phyloP scores from a whole-genome alignment of 2,797 vertebrate species.

The Mycteria americana region DNA sequence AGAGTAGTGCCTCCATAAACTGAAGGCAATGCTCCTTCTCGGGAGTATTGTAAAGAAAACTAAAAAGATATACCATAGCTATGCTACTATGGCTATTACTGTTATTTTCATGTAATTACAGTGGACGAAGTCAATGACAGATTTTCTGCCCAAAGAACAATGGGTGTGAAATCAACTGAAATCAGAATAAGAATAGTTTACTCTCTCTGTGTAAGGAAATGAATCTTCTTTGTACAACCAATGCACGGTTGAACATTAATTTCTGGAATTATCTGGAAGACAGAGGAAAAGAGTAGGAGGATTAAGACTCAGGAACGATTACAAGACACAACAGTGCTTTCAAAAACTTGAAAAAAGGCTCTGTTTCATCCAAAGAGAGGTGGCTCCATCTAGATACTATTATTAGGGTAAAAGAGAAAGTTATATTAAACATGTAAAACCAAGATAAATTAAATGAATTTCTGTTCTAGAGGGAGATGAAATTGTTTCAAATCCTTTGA shows the following conservation, averaged over 20 bases:
- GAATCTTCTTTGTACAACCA: background rate
- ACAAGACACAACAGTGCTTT: background rate
- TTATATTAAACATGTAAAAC: background rate
- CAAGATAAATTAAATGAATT: background rate
- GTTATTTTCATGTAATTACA: background rate
- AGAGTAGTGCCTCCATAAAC: background rate
- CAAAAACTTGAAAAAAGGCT: background rate
- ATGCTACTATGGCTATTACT: background rate
- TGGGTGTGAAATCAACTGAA: background rate
- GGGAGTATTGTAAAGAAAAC: background rate
- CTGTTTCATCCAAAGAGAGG: background rate
- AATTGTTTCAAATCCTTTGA: background rate
- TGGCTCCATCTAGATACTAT: background rate
- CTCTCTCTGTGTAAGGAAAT: background rate
- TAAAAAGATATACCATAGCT: background rate
- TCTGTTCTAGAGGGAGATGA: background rate
- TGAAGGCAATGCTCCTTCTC: background rate
- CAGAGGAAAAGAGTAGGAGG: background rate
- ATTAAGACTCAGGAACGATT: background rate
- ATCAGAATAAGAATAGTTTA: background rate
- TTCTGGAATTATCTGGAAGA: background rate
- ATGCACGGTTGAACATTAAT: background rate
- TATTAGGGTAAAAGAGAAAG: background rate
- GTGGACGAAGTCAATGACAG: background rate
- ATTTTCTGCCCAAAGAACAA: background rate